Base-by-base conservation (phyloP, 1,140 invertebrate genomes). In the Eriocheir sinensis region DNA sequence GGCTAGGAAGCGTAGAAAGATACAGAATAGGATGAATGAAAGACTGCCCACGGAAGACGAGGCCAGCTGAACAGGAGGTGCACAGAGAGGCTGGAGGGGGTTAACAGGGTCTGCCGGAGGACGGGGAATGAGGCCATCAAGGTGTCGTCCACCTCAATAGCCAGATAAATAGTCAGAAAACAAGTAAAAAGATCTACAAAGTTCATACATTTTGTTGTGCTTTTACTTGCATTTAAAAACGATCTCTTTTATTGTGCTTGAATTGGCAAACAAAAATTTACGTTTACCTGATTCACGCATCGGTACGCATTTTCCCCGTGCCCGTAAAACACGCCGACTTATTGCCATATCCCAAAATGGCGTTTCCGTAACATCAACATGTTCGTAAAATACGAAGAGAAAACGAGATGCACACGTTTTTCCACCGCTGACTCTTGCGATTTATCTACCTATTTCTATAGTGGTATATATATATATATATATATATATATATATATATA, bases 371-470 rank as follows among this genome's bases (percentile, higher is more conserved):
- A 4, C 8, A n/a, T 72, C 60, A 72, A n/a, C 60, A 72, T n/a
- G 60, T 72, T 60, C 9, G 9, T 72, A 72, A 72, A 72, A 72
- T 72, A n/a, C 60, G n/a, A 21, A 72, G n/a, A 72, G 60, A 72
- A 72, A 72, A 72, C 60, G 21, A 8, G 27, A 72, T 72, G 60
- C 60, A 72, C n/a, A 21, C 21, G 12, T 72, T 60, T 60, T 60
- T 8, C 27, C 27, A n/a, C 21, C 6, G 12, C 48, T 17, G 48
- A 53, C 2, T 17, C 48, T 53, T 53, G 48, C 21, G 40, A 44
- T 89, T 41, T 89, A 40, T 89, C 38, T 89, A 44, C 44, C 30
- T 89, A 89, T 89, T 41, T 89, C 38, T 89, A 89, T 89, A 44
- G 40, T n/a, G 38, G 44, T 44, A 44, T 40, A 89, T 38, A 89